Base-by-base conservation (phyloP, 2,888 invertebrate species). In the Antheraea yamamai region DNA sequence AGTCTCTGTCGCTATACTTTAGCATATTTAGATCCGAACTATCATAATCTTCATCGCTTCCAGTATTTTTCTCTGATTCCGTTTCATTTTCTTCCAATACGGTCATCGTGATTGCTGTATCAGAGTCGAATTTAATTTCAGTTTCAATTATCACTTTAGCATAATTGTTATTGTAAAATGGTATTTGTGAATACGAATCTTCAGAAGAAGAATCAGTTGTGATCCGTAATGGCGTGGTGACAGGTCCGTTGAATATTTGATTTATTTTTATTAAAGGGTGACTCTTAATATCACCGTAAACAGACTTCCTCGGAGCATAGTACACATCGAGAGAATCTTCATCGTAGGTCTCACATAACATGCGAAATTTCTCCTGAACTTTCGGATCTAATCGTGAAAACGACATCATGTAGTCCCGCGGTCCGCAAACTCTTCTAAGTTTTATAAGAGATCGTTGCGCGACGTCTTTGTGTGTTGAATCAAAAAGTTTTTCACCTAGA, bases 31-130 rank as follows among this genome's bases (percentile, higher is more conserved):
- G 85, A 81, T 95, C 94, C 16, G 92, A 85, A 86, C 91, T 89
- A 86, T 95, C 89, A 86, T 94, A 91, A 78, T 93, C 95, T 76
- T 92, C 91, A 76, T 94, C 94, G 76, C 94, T 94, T 70, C 85
- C 89, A 14, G 92, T 95, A 78, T 93, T 92, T 77, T 88, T 91
- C 35, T 93, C 94, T 23, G 92, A 91, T 81, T 93, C 93, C 52
- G 92, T 91, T 82, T 95, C 95, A 79, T 95, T 96, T 84, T 97
- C 96, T 88, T 98, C 98, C 35, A 98, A 93, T 75, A 98, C 97
- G 58, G 97, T 97, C 97, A 98, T 97, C 0, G 97, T 98, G 58
- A 98, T 96, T 0, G 97, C 97, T 0, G 97, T 97, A 77, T 97
- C 97, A 20, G 97, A 96, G 85, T 97, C 96, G 79, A 98, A 96